Conservation (phyloP, 2,113 vertebrate genomes). For the Indicator indicator region DNA sequence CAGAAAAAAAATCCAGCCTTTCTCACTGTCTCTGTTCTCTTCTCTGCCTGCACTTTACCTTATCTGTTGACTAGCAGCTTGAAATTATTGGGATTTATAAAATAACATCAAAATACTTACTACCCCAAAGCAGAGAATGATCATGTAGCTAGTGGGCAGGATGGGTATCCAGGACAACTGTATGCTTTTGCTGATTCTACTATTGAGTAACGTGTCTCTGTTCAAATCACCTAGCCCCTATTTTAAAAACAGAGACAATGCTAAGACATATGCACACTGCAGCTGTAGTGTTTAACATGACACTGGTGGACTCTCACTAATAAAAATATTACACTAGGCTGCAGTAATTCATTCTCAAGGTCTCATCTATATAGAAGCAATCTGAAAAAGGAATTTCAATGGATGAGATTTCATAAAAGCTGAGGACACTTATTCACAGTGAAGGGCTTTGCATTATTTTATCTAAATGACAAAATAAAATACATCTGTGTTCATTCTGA, state of each 20-base stretch:
- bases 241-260: neutral
- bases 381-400: neutral
- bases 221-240: neutral
- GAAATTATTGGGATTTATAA: neutral
- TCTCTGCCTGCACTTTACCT: neutral
- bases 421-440: neutral
- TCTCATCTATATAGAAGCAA: neutral
- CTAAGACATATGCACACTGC: neutral
- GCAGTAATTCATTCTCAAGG: neutral
- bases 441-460: neutral
- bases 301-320: neutral
- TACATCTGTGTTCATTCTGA: neutral
- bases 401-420: neutral
- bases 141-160: neutral
- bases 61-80: neutral
- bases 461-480: constrained; percentile 18
- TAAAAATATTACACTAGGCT: neutral
- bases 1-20: neutral
- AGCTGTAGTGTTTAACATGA: neutral
- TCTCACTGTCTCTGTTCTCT: neutral
- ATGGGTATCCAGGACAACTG: neutral
- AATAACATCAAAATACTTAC: neutral
- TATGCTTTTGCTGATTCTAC: neutral
- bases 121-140: neutral
- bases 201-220: neutral